A percentile compares a stretch with the other conserved stretches of the same genome.
Conservation (phyloP, 2,113 vertebrate genomes). For the Rhinolophus sinicus region DNA sequence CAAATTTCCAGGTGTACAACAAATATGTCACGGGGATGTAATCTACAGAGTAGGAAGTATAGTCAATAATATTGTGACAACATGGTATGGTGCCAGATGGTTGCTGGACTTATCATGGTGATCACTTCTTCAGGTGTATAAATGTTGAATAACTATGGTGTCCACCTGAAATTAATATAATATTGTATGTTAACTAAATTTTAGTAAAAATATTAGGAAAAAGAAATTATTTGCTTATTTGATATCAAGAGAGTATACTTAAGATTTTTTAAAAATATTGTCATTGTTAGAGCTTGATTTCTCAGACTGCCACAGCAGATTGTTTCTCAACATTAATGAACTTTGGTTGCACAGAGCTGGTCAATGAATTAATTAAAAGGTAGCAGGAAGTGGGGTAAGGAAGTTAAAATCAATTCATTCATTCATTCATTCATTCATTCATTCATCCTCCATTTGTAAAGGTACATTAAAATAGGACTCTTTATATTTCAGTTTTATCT, state of each 20-base stretch:
- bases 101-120: no score
- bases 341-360: background rate
- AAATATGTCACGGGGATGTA: no score
- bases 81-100: no score
- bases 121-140: no score
- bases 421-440: background rate
- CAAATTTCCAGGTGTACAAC: no score
- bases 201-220: no score
- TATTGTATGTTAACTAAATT: no score
- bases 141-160: no score
- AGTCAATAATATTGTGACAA: no score
- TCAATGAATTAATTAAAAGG: conserved; percentile 44
- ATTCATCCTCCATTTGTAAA: conserved; percentile 4
- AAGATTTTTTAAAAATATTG: conserved; percentile 17
- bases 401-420: background rate
- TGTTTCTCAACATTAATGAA: conserved; percentile 42
- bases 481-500: background rate
- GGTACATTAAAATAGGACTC: background rate
- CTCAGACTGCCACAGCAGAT: background rate
- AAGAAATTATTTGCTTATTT: background rate
- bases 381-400: background rate
- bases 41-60: no score
- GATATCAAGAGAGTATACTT: conserved; percentile 29
- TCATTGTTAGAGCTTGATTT: conserved; percentile 22
- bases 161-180: no score